phyloP scores from a whole-genome alignment of 64 coral and sea anemone species.

The Porites australiensis region DNA sequence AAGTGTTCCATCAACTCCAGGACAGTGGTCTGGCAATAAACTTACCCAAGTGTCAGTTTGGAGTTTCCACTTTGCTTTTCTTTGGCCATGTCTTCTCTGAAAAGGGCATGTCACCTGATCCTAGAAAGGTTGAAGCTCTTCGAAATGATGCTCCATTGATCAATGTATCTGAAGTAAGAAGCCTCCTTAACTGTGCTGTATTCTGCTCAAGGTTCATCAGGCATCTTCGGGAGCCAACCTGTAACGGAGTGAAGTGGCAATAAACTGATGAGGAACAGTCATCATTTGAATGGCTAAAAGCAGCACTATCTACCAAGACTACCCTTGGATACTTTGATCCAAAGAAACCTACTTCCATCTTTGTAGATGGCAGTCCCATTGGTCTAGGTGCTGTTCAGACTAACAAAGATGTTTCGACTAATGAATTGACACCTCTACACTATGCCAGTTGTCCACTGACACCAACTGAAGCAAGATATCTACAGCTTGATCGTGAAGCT shows the following conservation, averaged over 20 bases:
- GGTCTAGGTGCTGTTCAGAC: slow-evolving; percentile 50
- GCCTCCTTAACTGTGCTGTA: slow-evolving; percentile 35
- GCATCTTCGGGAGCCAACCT: slow-evolving; percentile 62
- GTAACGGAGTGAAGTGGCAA: slow-evolving; percentile 40
- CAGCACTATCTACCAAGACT: slow-evolving; percentile 56
- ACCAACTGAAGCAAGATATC: slow-evolving; percentile 75
- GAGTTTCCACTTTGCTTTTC: slow-evolving; percentile 67
- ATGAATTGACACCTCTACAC: slow-evolving; percentile 57
- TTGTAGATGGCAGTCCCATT: slow-evolving; percentile 40
- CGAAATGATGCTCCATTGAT: slow-evolving; percentile 17
- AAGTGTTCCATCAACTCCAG: slow-evolving; percentile 59
- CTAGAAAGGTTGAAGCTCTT: slow-evolving; percentile 65
- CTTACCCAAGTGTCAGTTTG: slow-evolving; percentile 60
- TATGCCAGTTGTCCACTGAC: slow-evolving; percentile 64
- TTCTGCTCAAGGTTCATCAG: slow-evolving; percentile 64
- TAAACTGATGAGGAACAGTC: too few relatives aligned
- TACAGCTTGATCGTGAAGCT: slow-evolving; percentile 66
- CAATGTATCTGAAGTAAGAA: slow-evolving; percentile 40
- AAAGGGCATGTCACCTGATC: slow-evolving; percentile 75
- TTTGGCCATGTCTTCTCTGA: slow-evolving; percentile 66
- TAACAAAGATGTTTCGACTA: slow-evolving; percentile 24
- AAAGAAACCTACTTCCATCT: slow-evolving; percentile 25
- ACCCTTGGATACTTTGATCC: slow-evolving; percentile 56
- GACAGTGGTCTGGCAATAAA: slow-evolving; percentile 53
- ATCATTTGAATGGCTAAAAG: slow-evolving; percentile 42